Evolutionary conservation across 2,113 vertebrate species (phyloP), one percentile per base, ranked within the genome.

Genomic region (Synchiropus splendidus): DNA sequence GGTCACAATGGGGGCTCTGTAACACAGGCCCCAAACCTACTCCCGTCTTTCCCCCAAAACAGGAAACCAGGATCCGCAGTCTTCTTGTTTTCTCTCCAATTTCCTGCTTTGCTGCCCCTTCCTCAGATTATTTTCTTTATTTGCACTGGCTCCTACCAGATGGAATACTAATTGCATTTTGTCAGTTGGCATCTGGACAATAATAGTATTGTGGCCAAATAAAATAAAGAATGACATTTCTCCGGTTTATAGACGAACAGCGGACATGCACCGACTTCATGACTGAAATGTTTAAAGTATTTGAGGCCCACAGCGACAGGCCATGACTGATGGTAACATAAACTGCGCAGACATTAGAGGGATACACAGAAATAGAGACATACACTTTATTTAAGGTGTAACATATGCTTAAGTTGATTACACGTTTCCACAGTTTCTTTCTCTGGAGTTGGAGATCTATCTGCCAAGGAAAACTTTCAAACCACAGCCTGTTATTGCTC

Each of bases 1-100:
- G 58, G 69, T 82, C 80, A 88, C 83, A 88, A 86, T 85, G 78
- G 85, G 80, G 75, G 70, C 84, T 83, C 84, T 87, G 81, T 87
- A 81, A 67, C 63, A 56, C 78, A 58, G 72, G 59, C 67, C 75
- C 67, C 64, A 66, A 81, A 79, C 66, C 6, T 69, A 61, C 72
- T 73, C 57, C 51, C 48, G 67, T 77, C 72, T 75, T 73, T 71
- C 78, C 78, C 72, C 75, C 53, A 76, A 80, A 86, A 85, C 86
- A 87, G 82, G 84, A 87, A 86, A 83, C 76, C 72, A 67, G 79
- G 67, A 83, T 79, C 74, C 77, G 82, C 71, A 31, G 64, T 70
- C 72, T 64, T 77, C 77, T 84, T 86, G 83, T 86, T 85, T 85
- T 84, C 78, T 62, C 75, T 67, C 74, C 83, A 74, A 85, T 86